A percentile compares a stretch with the other conserved stretches of the same genome.
Evolutionary conservation across 2,888 invertebrate species (phyloP).

Genomic region (Electrophaes corylata): DNA sequence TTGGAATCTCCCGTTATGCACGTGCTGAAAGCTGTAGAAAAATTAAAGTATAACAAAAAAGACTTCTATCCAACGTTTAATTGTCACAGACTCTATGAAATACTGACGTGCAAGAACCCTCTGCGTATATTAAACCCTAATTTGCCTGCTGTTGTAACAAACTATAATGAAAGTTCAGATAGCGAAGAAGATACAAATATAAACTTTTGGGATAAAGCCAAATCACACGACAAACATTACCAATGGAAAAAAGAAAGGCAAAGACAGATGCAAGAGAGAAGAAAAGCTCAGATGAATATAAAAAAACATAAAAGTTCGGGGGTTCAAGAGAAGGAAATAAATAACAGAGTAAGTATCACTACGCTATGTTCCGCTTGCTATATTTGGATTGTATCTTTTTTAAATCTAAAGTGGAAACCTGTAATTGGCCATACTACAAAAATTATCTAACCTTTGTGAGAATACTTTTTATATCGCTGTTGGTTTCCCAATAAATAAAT

Average conservation of each 20-base stretch:
- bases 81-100: constrained; percentile 83
- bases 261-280: constrained; percentile 67
- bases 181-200: constrained; percentile 68
- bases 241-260: constrained; percentile 75
- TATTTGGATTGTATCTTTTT: too few relatives aligned
- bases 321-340: constrained; percentile 71
- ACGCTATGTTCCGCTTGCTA: too few relatives aligned
- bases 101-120: constrained; percentile 83
- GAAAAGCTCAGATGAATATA: constrained; percentile 55
- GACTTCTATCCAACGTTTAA: constrained; percentile 87
- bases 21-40: constrained; percentile 87
- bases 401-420: too few relatives aligned
- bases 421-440: too few relatives aligned
- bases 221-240: constrained; percentile 78
- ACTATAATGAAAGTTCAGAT: constrained; percentile 60
- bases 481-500: too few relatives aligned
- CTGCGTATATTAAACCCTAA: constrained; percentile 77
- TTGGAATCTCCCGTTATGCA: constrained; percentile 89
- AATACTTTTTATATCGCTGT: too few relatives aligned
- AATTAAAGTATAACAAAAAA: constrained; percentile 85
- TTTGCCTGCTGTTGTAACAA: constrained; percentile 53
- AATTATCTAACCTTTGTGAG: too few relatives aligned
- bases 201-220: constrained; percentile 78
- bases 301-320: constrained; percentile 61
- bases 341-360: constrained; percentile 82